These are phyloP conservation scores for Metalampra italica DNA, from an alignment of 2,888 invertebrate species.

Conservation along the genomic window DNA sequence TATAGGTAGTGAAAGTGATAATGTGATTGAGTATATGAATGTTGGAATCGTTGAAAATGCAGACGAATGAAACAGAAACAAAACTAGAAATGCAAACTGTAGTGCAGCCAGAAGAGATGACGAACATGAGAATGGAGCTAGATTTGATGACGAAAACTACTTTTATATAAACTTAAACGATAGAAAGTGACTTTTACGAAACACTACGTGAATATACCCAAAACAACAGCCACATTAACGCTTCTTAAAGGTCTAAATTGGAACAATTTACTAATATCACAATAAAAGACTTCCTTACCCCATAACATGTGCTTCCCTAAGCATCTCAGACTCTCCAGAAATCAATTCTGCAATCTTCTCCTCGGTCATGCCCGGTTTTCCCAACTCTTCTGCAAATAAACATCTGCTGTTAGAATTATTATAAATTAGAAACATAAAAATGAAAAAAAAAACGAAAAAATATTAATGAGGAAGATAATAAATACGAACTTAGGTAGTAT, in stretches of 20 bases:
- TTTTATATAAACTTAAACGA: too few relatives aligned
- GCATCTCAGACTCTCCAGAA: slow-evolving; percentile 82
- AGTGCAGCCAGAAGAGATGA: background rate
- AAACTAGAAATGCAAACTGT: background rate
- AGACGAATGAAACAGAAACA: background rate
- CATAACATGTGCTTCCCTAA: slow-evolving; percentile 83
- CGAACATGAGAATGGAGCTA: too few relatives aligned
- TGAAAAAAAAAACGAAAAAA: too few relatives aligned
- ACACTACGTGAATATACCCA: too few relatives aligned
- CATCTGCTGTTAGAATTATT: too few relatives aligned
- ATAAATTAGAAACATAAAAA: background rate
- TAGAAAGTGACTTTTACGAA: too few relatives aligned
- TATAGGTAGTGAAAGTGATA: background rate
- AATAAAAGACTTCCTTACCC: slow-evolving; percentile 75
- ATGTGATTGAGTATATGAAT: background rate
- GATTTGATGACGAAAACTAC: too few relatives aligned
- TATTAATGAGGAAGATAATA: too few relatives aligned
- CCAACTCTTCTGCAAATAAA: slow-evolving; percentile 48
- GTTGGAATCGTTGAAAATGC: background rate
- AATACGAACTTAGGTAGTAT: too few relatives aligned
- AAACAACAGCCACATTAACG: too few relatives aligned
- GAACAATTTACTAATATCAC: too few relatives aligned
- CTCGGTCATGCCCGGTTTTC: slow-evolving; percentile 75
- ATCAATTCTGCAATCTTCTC: slow-evolving; percentile 83
- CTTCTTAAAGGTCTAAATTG: background rate